A percentile compares a stretch with the other conserved stretches of the same genome.
Conservation (phyloP, 2,113 vertebrate genomes). For the Rhinolophus sinicus region DNA sequence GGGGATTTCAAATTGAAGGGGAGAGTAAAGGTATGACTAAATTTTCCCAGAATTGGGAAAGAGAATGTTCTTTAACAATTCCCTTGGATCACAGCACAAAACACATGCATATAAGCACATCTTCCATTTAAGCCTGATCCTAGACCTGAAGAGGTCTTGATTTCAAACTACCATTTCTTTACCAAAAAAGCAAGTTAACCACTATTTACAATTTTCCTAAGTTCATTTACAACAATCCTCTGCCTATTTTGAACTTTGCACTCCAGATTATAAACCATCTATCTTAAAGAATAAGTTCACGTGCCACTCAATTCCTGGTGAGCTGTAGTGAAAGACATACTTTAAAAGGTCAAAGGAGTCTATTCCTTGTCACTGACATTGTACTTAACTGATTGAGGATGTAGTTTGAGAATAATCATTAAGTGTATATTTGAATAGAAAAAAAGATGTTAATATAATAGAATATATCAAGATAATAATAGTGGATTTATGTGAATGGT, state of each 20-base stretch:
- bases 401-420: neutral
- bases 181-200: neutral
- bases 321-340: neutral
- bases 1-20: neutral
- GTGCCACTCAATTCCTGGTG: neutral
- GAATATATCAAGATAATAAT: neutral
- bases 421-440: neutral
- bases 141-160: neutral
- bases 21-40: neutral
- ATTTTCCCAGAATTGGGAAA: neutral
- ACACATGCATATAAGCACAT: neutral
- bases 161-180: constrained; percentile 3
- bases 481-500: neutral
- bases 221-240: neutral
- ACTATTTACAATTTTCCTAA: neutral
- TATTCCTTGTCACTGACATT: neutral
- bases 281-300: neutral
- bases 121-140: neutral
- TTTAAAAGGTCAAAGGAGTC: neutral
- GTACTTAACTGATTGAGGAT: neutral
- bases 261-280: neutral
- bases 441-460: neutral
- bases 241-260: neutral
- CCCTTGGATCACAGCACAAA: neutral
- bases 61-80: neutral